Evolutionary conservation across 2,888 invertebrate species (phyloP), one percentile per base, ranked within the genome.

Genomic region (Hydrotaea cyrtoneurina): DNA sequence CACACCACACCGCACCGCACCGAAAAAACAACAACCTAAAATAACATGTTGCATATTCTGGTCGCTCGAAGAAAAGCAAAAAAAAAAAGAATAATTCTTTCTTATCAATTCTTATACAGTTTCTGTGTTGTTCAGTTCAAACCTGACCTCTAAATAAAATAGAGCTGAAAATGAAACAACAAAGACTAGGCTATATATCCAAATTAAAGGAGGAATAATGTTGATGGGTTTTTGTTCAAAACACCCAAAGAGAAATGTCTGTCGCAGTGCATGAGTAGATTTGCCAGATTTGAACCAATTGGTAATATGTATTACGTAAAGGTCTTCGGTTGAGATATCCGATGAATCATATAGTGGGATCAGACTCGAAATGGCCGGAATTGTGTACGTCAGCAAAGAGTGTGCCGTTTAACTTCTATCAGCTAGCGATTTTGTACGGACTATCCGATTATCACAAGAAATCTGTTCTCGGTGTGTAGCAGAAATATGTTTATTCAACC

Each of bases 81-180:
- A 50, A 46, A 50, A 10, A 74, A 39, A 11, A 39, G 1, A n/a
- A 31, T 31, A 7, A 4, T 31, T 31, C 7, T 31, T 72, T 84
- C 78, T 84, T 81, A 84, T 84, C 84, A 81, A 50, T 72, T 31
- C 7, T 31, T 4, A 31, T 31, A 31, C 2, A 31, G 31, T 31
- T 26, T 59, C 55, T 75, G 66, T 23, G 15, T 15, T 69, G 11
- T 46, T 26, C 17, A 46, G 46, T 15, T 69, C 36, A 53, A 84
- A 85, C 59, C 77, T 79, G 79, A 73, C 76, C 82, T 80, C 82
- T 80, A 85, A 82, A 85, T 43, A 19, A 21, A 66, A 19, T 4
- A 36, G n/a, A 64, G 17, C 36, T n/a, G 7, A 66, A 66, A 66
- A n/a, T n/a, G 4, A 15, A 66, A 64, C 64, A 36, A 31, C 36